Evolutionary conservation across 2,888 invertebrate genomes (phyloP), one percentile per base, ranked within the genome.

Genomic region (Drosophila formosana): DNA sequence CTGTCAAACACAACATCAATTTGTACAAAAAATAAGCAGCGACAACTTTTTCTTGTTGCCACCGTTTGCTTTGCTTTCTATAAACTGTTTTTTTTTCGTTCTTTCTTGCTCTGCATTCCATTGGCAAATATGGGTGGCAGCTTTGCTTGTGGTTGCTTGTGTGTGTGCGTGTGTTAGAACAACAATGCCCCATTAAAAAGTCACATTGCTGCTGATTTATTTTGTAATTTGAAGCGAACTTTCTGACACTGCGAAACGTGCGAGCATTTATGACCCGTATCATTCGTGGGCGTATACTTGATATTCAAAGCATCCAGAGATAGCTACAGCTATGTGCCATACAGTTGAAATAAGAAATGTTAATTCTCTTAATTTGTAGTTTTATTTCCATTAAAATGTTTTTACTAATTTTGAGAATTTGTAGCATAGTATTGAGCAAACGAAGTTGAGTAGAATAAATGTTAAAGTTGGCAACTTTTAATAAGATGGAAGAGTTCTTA

Each of bases 1-100:
- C 82, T 82, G 83, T 78, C 87, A 89, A 89, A 85, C 85, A 89
- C 90, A 90, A 89, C 87, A 88, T 89, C 90, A 88, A 89, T 89
- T 89, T 89, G 85, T 81, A 78, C 70, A 84, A 84, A 82, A 88
- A 89, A 87, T 84, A 88, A 89, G 75, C 87, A 86, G 67, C 69
- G 61, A 65, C 57, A 86, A 88, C 78, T 83, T 88, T 85, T 78
- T 86, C 78, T 78, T 70, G 60, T 57, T 79, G 63, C 63, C 66
- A 50, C 66, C 66, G 52, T 64, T 68, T 62, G 63, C 80, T 70
- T 70, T 72, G 57, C 68, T 70, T 69, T 66, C 67, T 68, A 73
- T 81, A 87, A 89, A 89, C 78, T 71, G 79, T 72, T 88, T 88
- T 76, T 76, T 69, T 18, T 1, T 18, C 2, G 18, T 18, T 18